Evolutionary conservation across 1,140 invertebrate genomes (phyloP).

Genomic region (Cecropterus lyciades): DNA sequence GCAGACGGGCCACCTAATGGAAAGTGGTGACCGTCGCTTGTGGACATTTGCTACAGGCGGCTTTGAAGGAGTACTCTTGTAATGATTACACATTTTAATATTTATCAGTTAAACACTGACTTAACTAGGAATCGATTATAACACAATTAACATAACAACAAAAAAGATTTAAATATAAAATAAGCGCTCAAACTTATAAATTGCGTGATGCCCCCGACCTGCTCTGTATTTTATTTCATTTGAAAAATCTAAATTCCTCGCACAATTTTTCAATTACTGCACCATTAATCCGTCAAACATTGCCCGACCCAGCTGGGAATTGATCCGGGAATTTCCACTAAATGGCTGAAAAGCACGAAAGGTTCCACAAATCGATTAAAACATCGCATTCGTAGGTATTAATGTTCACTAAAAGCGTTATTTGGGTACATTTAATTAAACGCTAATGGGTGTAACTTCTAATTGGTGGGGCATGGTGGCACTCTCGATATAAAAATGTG

Average conservation of each 20-base stretch:
- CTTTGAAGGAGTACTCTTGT: too few relatives aligned
- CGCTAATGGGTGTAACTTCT: conserved; percentile 49
- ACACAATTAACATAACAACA: too few relatives aligned
- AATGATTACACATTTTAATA: too few relatives aligned
- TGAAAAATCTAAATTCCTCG: background rate
- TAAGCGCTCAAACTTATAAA: too few relatives aligned
- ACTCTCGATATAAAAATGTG: conserved; percentile 30
- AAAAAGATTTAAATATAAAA: too few relatives aligned
- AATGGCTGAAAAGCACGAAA: conserved; percentile 21
- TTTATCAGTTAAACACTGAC: too few relatives aligned
- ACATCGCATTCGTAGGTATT: background rate
- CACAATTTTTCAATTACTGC: conserved; percentile 7
- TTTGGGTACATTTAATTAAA: conserved; percentile 38
- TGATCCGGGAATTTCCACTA: conserved; percentile 12
- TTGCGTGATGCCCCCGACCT: too few relatives aligned
- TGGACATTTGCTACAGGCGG: too few relatives aligned
- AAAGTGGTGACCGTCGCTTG: too few relatives aligned
- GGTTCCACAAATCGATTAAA: conserved; percentile 30
- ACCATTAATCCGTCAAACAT: conserved; percentile 21
- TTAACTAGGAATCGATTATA: too few relatives aligned
- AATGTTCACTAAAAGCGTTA: conserved; percentile 29
- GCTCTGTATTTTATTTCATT: too few relatives aligned
- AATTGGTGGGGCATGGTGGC: conserved; percentile 42
- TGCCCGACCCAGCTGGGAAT: conserved; percentile 7
- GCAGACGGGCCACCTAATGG: too few relatives aligned